These are phyloP conservation scores for Arbacia lixula DNA, from an alignment of 53 echinoderm and acorn worm species.

Conservation along the genomic window DNA sequence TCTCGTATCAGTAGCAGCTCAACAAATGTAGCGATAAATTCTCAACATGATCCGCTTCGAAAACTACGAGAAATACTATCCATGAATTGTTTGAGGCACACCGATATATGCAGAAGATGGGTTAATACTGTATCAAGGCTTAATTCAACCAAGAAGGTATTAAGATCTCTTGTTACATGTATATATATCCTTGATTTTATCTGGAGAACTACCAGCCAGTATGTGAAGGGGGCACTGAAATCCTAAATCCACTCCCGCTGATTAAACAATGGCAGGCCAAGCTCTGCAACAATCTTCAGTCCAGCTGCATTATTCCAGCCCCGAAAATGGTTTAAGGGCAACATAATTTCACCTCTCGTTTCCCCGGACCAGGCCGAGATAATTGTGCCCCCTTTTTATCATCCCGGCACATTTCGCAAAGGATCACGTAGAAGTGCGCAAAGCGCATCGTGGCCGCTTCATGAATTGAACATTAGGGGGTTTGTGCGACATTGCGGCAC, in stretches of 20 bases:
- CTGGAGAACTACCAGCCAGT: too few species aligned
- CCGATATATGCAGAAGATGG: too few species aligned
- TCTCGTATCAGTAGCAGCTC: too few species aligned
- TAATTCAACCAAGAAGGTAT: too few species aligned
- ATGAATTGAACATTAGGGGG: conserved; percentile 58
- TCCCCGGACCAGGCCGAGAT: conserved; percentile 11
- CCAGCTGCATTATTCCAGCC: conserved; percentile 22
- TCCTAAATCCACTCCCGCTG: neutral
- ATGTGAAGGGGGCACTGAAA: too few species aligned
- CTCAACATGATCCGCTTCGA: too few species aligned
- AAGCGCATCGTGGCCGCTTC: conserved; percentile 15
- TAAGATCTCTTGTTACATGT: too few species aligned
- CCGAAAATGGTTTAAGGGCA: conserved; percentile 41
- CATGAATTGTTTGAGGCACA: too few species aligned
- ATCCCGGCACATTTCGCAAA: neutral
- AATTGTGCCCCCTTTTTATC: conserved; percentile 13
- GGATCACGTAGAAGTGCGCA: conserved; percentile 29
- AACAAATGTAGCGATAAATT: too few species aligned
- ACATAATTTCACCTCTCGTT: neutral
- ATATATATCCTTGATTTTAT: too few species aligned
- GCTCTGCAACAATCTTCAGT: neutral
- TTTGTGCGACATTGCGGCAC: conserved; percentile 51
- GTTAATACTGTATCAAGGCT: too few species aligned
- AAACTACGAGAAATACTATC: too few species aligned
- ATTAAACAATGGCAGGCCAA: conserved; percentile 35